Evolutionary conservation across 2,888 invertebrate genomes (phyloP), one percentile per base, ranked within the genome.

Genomic region (Himalopsyche anomala): DNA sequence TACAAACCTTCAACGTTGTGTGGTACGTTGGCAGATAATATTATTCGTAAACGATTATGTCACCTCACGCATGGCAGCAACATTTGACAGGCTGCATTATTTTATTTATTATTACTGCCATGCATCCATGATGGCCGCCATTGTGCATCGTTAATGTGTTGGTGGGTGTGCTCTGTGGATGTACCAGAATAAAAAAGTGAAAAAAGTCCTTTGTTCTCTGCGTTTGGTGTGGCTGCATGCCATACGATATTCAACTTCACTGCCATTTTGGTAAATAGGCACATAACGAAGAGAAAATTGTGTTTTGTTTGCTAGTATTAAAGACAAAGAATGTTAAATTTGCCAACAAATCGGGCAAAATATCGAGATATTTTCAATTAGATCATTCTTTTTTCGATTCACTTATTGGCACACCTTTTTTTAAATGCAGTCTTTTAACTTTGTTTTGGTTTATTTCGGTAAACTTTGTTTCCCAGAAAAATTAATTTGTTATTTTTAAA

Each of bases 121-220:
- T 62, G 62, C 62, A 62, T 62, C 62, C 62, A 28, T 62, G 62
- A 62, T 62, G 62, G 62, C 28, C 19, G 62, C 62, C 62, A 62
- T 62, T 62, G 62, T 62, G 28, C 62, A 62, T 19, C 62, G 28
- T 62, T 19, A 62, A 28, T 62, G 62, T 62, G 62, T 62, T 45
- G 45, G 62, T 28, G 62, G 4, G n/a, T 62, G 62, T 62, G 19
- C 28, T 19, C 19, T 28, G n/a, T 19, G 19, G 8, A 28, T 62
- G 9, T 19, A 56, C 19, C n/a, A 19, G 56, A 56, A 56, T 56
- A 62, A 62, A 62, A 55, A 62, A 62, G 28, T 19, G 8, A 15
- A 45, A 51, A 51, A 62, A 19, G 62, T 62, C 62, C 62, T 62
- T 62, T 62, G 62, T 62, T 62, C 62, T 62, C 62, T 62, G 62